Evolutionary conservation across 2,888 invertebrate species (phyloP).

Genomic region (Tipula helvola): DNA sequence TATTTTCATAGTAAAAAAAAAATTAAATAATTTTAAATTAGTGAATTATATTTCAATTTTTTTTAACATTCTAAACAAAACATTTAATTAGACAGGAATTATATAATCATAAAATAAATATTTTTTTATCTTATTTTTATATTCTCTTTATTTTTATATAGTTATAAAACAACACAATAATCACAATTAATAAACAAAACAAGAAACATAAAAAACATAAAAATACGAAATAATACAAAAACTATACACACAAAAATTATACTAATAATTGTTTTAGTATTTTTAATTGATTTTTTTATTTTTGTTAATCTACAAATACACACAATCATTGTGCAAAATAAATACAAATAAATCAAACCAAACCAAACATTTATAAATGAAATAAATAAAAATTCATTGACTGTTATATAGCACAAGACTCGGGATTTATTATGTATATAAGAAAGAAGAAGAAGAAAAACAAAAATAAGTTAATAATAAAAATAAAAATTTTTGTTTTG

Average conservation of each 20-base stretch:
- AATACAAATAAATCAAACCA: background rate
- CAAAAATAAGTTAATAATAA: background rate
- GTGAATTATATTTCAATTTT: background rate
- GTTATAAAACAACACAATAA: background rate
- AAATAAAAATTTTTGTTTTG: background rate
- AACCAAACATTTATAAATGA: background rate
- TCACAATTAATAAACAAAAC: background rate
- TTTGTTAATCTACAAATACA: background rate
- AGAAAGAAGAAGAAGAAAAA: background rate
- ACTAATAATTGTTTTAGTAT: background rate
- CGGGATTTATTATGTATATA: background rate
- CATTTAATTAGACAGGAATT: background rate
- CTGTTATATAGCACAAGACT: background rate
- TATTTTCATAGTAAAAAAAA: background rate
- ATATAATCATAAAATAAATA: background rate
- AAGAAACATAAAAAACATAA: background rate
- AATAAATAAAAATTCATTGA: background rate
- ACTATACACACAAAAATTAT: background rate
- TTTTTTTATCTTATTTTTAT: background rate
- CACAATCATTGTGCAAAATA: background rate
- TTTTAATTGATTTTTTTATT: background rate
- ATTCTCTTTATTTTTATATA: background rate
- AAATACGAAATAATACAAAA: background rate
- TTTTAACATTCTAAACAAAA: background rate
- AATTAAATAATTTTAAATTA: background rate